Evolutionary conservation across 2,797 vertebrate genomes (phyloP).

Genomic region (Microchirus variegatus): DNA sequence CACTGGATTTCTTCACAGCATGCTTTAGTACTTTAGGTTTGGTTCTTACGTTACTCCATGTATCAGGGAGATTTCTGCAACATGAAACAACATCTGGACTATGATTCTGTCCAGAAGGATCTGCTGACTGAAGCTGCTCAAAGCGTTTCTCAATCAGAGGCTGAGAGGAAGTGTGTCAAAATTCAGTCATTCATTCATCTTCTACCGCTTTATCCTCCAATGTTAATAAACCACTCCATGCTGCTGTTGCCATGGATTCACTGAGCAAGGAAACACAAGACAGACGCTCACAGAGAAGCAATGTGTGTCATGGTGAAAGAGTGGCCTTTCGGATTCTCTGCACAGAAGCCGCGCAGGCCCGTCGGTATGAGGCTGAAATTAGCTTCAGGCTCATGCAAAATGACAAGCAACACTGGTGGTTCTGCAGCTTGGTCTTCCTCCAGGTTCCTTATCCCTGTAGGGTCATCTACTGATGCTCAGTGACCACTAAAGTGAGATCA

Average conservation of each 20-base stretch:
- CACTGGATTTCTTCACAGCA: background rate
- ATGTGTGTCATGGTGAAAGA: constrained; percentile 69
- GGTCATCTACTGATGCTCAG: constrained; percentile 4
- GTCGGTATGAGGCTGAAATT: constrained; percentile 13
- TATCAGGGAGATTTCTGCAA: no score
- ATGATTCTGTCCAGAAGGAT: background rate
- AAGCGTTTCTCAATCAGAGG: constrained; percentile 27
- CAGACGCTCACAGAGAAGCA: constrained; percentile 64
- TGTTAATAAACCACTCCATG: no score
- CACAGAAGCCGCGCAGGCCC: constrained; percentile 43
- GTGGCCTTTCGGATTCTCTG: constrained; percentile 59
- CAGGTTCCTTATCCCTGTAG: constrained; percentile 1
- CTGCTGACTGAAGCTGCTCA: background rate
- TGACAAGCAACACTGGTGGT: constrained; percentile 3
- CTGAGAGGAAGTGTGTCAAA: constrained; percentile 11
- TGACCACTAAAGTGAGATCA: constrained; percentile 6
- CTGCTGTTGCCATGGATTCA: constrained; percentile 74
- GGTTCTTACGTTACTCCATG: no score
- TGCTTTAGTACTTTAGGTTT: no score
- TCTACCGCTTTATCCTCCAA: no score
- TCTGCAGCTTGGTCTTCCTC: constrained; percentile 20
- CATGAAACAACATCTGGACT: no score
- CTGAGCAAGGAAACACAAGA: constrained; percentile 49
- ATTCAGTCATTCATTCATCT: no score
- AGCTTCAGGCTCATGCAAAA: constrained; percentile 37